Percentiles rank a stretch among this genome's conserved stretches.
Conservation (phyloP, 2,797 vertebrate genomes). For the Capromys pilorides region DNA sequence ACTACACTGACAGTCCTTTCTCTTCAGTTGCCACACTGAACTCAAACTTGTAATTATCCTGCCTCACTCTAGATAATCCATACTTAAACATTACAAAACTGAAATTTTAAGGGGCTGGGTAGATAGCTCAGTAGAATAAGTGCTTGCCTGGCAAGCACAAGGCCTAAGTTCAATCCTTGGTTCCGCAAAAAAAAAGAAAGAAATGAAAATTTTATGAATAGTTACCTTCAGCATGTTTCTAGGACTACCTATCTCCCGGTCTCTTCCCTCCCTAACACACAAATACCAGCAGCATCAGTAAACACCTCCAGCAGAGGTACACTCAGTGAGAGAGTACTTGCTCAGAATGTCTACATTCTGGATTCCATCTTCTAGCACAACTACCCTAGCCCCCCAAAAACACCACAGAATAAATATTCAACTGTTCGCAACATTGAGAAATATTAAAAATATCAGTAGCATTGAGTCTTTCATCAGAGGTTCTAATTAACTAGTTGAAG, state of each 20-base stretch:
- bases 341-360: background rate
- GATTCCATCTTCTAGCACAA: background rate
- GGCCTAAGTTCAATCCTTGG: no score
- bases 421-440: background rate
- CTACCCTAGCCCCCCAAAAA: background rate
- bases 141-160: no score
- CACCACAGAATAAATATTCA: background rate
- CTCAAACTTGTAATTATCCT: background rate
- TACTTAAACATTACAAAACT: slow-evolving; percentile 6
- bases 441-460: slow-evolving; percentile 5
- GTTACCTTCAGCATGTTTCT: background rate
- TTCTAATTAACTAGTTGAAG: slow-evolving; percentile 1
- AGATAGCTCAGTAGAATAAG: no score
- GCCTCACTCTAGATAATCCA: background rate
- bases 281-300: background rate
- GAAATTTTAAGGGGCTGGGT: background rate
- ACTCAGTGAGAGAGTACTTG: background rate
- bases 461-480: slow-evolving; percentile 28
- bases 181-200: no score
- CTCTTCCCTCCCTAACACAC: background rate
- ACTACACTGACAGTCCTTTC: background rate
- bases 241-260: background rate
- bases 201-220: background rate
- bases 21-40: background rate
- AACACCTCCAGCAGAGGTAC: background rate